A percentile compares a stretch with the other conserved stretches of the same genome.
These are phyloP conservation scores for Oscheius sp. DNA, from an alignment of 2,888 invertebrate species.

Conservation along the genomic window DNA sequence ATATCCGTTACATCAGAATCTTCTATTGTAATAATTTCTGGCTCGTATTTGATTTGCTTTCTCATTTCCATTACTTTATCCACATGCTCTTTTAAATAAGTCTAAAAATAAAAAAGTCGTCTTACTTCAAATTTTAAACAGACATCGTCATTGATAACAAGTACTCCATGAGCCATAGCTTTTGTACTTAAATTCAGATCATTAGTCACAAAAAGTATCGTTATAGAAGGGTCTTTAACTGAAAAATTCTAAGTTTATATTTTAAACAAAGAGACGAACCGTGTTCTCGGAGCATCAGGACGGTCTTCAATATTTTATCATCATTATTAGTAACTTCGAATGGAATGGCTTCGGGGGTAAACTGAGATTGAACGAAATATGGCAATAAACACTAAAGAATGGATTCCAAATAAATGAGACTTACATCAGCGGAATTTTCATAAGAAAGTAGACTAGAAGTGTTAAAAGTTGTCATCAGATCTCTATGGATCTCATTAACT, in stretches of 20 bases:
- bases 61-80: too few species aligned
- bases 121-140: too few species aligned
- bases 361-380: background rate
- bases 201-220: background rate
- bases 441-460: background rate
- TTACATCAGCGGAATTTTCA: slow-evolving; percentile 13
- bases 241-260: background rate
- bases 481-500: background rate
- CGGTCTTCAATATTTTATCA: background rate
- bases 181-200: background rate
- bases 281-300: background rate
- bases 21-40: too few species aligned
- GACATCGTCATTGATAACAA: background rate
- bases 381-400: background rate
- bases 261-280: background rate
- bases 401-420: background rate
- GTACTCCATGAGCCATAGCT: background rate
- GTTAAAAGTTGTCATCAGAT: background rate
- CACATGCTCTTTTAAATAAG: too few species aligned
- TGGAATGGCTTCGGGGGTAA: too few species aligned
- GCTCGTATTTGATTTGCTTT: too few species aligned
- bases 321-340: background rate
- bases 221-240: background rate
- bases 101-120: too few species aligned
- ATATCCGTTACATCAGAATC: too few species aligned